Percentiles rank a stretch among this genome's conserved stretches.
Evolutionary conservation across 2,113 vertebrate species (phyloP).

Genomic region (Madoqua kirkii): DNA sequence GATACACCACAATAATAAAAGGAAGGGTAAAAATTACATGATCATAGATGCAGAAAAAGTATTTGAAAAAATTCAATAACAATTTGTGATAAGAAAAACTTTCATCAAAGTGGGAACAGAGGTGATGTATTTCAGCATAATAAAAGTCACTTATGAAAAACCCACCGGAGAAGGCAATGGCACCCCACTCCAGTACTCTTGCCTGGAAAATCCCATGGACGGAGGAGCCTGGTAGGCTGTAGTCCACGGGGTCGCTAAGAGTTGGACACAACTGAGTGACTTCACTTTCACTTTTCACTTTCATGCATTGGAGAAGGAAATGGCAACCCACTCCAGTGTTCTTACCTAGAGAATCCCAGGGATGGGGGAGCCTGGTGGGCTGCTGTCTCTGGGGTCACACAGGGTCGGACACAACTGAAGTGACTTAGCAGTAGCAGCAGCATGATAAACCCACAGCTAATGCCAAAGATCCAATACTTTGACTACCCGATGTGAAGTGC

Average conservation of each 20-base stretch:
- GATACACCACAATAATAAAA: background rate
- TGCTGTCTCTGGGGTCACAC: no score
- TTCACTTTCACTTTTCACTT: no score
- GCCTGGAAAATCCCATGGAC: no score
- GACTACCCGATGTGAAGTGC: background rate
- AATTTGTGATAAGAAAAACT: background rate
- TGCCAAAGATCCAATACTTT: background rate
- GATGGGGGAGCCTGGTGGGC: no score
- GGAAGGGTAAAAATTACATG: background rate
- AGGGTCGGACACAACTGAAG: no score
- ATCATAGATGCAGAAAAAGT: background rate
- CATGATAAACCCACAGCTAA: background rate
- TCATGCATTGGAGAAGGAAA: no score
- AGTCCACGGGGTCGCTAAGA: no score
- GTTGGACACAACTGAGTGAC: rapidly evolving
- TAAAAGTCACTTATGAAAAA: background rate
- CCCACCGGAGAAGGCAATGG: background rate
- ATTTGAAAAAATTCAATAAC: background rate
- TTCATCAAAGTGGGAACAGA: background rate
- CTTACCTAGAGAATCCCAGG: no score
- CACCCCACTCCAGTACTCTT: no score
- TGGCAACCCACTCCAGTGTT: no score
- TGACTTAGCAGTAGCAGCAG: no score
- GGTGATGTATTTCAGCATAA: background rate
- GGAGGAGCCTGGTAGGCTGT: no score